Conservation (phyloP, 2,113 vertebrate genomes). For the Triplophysa rosa region DNA sequence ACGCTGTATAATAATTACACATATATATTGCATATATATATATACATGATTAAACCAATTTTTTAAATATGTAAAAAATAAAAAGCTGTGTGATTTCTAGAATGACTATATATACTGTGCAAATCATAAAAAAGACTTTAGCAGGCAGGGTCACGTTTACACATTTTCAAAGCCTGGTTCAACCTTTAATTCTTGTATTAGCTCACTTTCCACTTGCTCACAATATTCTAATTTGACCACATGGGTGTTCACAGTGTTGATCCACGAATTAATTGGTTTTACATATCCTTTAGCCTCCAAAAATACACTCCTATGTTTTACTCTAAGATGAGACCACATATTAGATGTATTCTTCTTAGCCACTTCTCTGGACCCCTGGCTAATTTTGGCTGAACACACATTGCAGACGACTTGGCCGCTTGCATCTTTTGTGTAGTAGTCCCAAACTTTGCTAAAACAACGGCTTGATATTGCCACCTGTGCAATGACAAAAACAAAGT, state of each 20-base stretch:
- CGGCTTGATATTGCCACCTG: conserved; percentile 2
- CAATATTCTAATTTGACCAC: conserved; percentile 3
- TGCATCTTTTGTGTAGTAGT: conserved; percentile 20
- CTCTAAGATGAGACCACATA: conserved; percentile 30
- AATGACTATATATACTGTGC: neutral
- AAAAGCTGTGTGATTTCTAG: neutral
- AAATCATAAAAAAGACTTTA: too few relatives aligned
- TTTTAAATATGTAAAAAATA: too few relatives aligned
- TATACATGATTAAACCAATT: neutral
- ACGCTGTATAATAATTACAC: neutral
- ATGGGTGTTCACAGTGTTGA: neutral
- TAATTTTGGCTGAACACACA: conserved; percentile 23
- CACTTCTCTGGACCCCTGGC: conserved; percentile 24
- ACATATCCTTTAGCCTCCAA: conserved; percentile 4
- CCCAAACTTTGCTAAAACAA: conserved; percentile 37
- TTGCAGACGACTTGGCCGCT: conserved; percentile 8
- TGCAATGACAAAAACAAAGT: conserved; percentile 11
- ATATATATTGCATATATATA: conserved; percentile 24
- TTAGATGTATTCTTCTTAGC: conserved; percentile 23
- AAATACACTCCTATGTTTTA: neutral
- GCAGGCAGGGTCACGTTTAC: neutral
- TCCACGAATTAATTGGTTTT: neutral
- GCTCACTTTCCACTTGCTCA: neutral
- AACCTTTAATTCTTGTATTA: neutral
- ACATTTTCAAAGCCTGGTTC: neutral